phyloP scores from a whole-genome alignment of 2,113 vertebrate genomes.

The Accipiter cooperii region DNA sequence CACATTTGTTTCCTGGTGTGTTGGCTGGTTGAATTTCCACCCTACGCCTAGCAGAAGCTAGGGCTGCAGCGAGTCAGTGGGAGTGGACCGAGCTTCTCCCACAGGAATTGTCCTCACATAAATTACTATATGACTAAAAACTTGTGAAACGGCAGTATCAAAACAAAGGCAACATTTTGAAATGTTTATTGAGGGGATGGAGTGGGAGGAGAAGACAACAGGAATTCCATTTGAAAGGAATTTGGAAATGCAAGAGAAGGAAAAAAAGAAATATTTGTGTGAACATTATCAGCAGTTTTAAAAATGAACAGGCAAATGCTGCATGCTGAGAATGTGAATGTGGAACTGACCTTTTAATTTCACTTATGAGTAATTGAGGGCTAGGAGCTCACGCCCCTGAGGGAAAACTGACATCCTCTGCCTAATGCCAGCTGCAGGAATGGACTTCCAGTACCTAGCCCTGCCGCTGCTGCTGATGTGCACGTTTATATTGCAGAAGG shows the following conservation, averaged over 20 bases:
- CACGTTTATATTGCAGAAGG: neutral
- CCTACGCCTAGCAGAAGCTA: neutral
- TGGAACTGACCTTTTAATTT: neutral
- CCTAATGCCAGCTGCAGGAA: neutral
- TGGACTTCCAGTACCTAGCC: neutral
- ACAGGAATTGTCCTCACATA: neutral
- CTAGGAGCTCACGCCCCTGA: neutral
- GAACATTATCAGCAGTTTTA: neutral
- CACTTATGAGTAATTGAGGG: neutral
- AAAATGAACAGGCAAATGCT: neutral
- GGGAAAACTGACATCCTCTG: neutral
- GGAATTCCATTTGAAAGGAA: conserved; percentile 43
- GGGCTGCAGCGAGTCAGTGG: neutral
- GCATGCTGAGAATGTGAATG: neutral
- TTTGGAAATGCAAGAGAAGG: conserved; percentile 15
- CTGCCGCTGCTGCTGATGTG: neutral
- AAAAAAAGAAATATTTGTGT: neutral
- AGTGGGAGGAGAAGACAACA: conserved; percentile 19
- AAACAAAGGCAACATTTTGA: conserved; percentile 63
- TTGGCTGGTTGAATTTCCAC: neutral
- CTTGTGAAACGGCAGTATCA: neutral
- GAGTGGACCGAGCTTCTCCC: neutral
- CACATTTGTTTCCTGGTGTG: neutral
- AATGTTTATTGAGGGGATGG: neutral
- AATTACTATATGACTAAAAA: neutral